A percentile compares a stretch with the other conserved stretches of the same genome.
Evolutionary conservation across 2,113 vertebrate genomes (phyloP).

Genomic region (Hippopotamus amphibius): DNA sequence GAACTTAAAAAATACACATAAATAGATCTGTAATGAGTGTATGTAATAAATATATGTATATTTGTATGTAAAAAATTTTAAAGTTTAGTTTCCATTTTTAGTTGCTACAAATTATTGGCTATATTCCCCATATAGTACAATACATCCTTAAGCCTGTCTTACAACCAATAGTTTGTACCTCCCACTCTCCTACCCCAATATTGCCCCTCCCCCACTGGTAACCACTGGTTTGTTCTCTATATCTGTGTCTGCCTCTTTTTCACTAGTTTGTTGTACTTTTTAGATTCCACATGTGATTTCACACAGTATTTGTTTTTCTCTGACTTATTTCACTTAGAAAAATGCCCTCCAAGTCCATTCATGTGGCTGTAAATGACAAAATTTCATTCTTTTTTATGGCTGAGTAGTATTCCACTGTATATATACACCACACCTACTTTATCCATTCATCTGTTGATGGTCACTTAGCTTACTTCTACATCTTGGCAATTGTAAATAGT

Average conservation of each 20-base stretch:
- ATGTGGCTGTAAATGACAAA: neutral
- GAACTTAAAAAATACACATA: constrained; percentile 13
- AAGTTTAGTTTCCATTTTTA: neutral
- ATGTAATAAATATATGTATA: neutral
- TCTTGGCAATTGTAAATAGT: neutral
- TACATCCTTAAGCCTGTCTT: neutral
- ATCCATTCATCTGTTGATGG: neutral
- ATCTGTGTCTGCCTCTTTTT: neutral
- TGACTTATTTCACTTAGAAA: neutral
- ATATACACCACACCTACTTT: neutral
- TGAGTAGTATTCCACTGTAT: neutral
- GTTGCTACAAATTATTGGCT: neutral
- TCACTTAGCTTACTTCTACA: neutral
- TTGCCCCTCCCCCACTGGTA: neutral
- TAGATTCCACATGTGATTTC: neutral
- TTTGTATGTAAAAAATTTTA: neutral
- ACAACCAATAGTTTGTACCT: neutral
- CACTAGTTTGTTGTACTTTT: neutral
- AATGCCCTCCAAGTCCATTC: neutral
- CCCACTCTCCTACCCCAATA: neutral
- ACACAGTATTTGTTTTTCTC: neutral
- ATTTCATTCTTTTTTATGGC: neutral
- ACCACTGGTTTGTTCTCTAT: neutral
- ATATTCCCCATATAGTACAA: neutral
- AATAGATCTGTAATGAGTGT: neutral